Evolutionary conservation across 2,888 invertebrate species (phyloP), one percentile per base, ranked within the genome.

Genomic region (Antheraea assamensis): DNA sequence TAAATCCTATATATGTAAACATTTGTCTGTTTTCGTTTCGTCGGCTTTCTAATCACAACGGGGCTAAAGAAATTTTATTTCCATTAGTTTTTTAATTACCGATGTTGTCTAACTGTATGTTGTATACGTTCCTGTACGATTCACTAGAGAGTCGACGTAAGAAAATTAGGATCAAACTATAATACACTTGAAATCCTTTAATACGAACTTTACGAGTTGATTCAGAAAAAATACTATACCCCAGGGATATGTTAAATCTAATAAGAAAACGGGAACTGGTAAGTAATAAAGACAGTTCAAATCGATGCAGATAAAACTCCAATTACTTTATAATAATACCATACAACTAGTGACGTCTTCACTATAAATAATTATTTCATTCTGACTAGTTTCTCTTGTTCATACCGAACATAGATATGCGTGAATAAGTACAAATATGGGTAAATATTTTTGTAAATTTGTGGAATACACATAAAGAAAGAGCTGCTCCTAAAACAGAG

Each of bases 121-220:
- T 17, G 30, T 64, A 17, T 64, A 64, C 1, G 61, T 27, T 64
- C 61, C 2, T 64, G 61, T 30, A 17, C 5, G 17, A 64, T 17
- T 64, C 61, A 24, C 27, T 61, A 15, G 61, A 30, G 30, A 30
- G 27, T 64, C 27, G 27, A 30, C 30, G 30, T 64, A 64, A 30
- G 19, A 35, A 35, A n/a, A 68, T 68, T 68, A 68, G 68, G 61
- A 30, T 64, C 30, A 15, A 64, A 64, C 61, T 61, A 61, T 61
- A 61, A 27, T 61, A 61, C 61, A 4, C 5, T 64, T 30, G 61
- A 64, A 58, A 31, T 68, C 68, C 35, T 35, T 35, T 68, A 35
- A n/a, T 68, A 68, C 31, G 35, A n/a, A 68, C n/a, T 68, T 68
- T 35, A 68, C 68, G 68, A 68, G 68, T 35, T 68, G n/a, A n/a